Base-by-base conservation (phyloP, 2,113 vertebrate species). In the Perca flavescens region DNA sequence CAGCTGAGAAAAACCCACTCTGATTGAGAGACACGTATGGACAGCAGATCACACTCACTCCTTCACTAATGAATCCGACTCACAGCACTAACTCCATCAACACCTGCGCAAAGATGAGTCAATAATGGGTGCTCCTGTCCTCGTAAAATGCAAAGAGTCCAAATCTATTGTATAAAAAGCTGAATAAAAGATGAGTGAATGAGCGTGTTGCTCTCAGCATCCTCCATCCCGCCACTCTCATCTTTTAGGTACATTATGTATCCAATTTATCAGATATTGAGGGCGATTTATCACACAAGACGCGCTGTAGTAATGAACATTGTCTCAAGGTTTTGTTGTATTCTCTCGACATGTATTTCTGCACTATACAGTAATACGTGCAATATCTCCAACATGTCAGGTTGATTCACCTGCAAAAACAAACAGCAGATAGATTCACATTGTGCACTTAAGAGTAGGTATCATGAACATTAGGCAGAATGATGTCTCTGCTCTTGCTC, bases 401-500 rank as follows among this genome's bases (percentile, higher is more conserved):
- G 6, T 7, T 10, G 19, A 40, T 65, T 64, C n/a, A 64, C 17
- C 54, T 56, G 77, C 64, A 71, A 8, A 58, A 5, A 43, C 15
- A 16, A 40, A 31, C 4, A 34, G 17, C 31, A 47, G 58, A 31
- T 3, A 46, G 34, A 60, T 66, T 52, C 13, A 40, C 43, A 65
- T 16, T 22, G 53, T 54, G 22, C 54, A 47, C 47, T 40, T 77
- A 62, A 62, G 25, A 77, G 46, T 69, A 67, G 50, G 47, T 53
- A 56, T 77, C 31, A 43, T 43, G 22, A 57, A 64, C 49, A 66
- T 71, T 61, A 64, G 56, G 40, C 47, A 75, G 58, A 68, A 67
- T 68, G 68, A 14, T 73, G 74, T 52, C 53, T 84, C 82, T 90
- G 78, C 62, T 87, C 63, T 81, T 50, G 31, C 86, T 89, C 73